Evolutionary conservation across 2,888 invertebrate genomes (phyloP).

Genomic region (Phengaris alcon): DNA sequence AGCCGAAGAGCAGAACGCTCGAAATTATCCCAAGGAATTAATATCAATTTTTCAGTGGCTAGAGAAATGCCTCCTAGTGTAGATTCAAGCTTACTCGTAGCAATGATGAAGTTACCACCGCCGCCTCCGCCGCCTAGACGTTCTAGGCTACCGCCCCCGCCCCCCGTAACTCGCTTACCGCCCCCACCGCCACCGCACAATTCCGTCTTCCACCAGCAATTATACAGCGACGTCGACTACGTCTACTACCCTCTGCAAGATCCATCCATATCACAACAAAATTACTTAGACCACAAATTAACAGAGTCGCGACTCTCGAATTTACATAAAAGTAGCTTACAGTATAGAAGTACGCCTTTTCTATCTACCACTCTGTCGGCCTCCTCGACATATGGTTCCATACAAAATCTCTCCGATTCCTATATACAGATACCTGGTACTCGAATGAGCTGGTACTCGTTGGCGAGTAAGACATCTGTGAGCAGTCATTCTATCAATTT

Average conservation of each 20-base stretch:
- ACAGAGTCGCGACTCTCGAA: conserved; percentile 83
- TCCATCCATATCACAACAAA: conserved; percentile 92
- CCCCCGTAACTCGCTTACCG: conserved; percentile 81
- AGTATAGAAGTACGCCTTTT: conserved; percentile 91
- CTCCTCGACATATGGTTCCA: conserved; percentile 86
- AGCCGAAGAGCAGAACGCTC: conserved; percentile 82
- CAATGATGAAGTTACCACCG: conserved; percentile 81
- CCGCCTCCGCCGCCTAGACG: conserved; percentile 78
- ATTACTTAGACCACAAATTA: conserved; percentile 93
- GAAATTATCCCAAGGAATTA: conserved; percentile 75
- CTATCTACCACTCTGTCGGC: conserved; percentile 83
- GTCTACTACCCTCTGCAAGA: conserved; percentile 95
- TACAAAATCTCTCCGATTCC: conserved; percentile 88
- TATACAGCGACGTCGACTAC: conserved; percentile 94
- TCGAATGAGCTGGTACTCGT: conserved; percentile 82
- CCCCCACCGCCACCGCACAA: conserved; percentile 88
- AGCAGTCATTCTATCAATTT: conserved; percentile 82
- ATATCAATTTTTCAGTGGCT: conserved; percentile 68
- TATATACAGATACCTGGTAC: conserved; percentile 82
- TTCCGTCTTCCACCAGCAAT: conserved; percentile 92
- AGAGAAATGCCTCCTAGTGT: conserved; percentile 64
- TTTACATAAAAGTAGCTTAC: conserved; percentile 84
- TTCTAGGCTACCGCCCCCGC: conserved; percentile 84
- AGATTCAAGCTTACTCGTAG: conserved; percentile 76
- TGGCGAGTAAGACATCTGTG: conserved; percentile 77